These are phyloP conservation scores for Pseudococcus viburni DNA, from an alignment of 2,888 invertebrate species.

Conservation along the genomic window DNA sequence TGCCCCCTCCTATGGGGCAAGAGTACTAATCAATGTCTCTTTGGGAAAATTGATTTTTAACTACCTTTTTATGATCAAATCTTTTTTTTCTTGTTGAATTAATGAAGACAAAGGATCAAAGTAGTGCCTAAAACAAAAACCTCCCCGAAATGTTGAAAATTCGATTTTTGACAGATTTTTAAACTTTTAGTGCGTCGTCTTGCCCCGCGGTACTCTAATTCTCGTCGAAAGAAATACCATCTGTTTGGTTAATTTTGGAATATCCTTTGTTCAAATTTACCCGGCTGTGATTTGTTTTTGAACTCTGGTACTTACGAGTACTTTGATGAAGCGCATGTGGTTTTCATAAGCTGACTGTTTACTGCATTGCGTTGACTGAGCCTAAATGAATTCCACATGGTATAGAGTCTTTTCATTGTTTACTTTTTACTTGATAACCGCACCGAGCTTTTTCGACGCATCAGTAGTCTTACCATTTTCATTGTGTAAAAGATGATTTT, in stretches of 20 bases:
- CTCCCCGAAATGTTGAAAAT: too few relatives aligned
- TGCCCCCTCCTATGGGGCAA: too few relatives aligned
- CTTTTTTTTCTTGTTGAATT: too few relatives aligned
- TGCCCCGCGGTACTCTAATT: too few relatives aligned
- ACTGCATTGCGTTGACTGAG: slow-evolving; percentile 6
- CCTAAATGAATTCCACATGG: slow-evolving; percentile 8
- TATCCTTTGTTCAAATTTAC: not conserved
- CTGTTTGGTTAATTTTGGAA: not conserved
- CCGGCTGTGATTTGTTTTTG: not conserved
- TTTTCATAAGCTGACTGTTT: not conserved
- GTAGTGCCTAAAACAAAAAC: too few relatives aligned
- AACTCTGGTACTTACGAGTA: not conserved
- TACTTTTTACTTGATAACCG: slow-evolving; percentile 7
- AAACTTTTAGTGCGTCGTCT: too few relatives aligned
- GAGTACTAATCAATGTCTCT: too few relatives aligned
- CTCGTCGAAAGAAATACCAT: not conserved
- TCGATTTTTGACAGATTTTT: too few relatives aligned
- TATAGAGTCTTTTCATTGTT: slow-evolving; percentile 24
- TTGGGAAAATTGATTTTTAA: too few relatives aligned
- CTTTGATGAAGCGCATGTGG: slow-evolving; percentile 22
- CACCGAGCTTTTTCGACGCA: slow-evolving; percentile 11
- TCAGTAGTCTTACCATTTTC: not conserved
- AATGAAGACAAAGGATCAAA: too few relatives aligned
- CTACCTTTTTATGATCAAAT: too few relatives aligned
- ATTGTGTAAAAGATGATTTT: not conserved